Percentiles rank a stretch among this genome's conserved stretches.
Evolutionary conservation across 2,888 invertebrate species (phyloP).

Genomic region (Suillia variegata): DNA sequence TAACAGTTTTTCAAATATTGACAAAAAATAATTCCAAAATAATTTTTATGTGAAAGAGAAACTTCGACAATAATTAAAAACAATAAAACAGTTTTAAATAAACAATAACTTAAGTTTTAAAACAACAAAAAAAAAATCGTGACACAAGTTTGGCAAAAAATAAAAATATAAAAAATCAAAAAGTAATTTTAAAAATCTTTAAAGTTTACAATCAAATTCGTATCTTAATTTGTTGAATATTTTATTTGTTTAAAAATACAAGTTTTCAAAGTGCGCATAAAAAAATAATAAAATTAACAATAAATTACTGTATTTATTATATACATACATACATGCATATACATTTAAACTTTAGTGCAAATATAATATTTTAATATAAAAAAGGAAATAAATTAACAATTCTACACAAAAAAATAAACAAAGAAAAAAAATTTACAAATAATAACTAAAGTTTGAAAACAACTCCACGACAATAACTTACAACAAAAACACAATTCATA

Average conservation of each 20-base stretch:
- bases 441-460: constrained; percentile 4
- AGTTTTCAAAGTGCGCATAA: constrained; percentile 18
- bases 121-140: constrained; percentile 1
- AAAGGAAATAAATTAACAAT: constrained; percentile 26
- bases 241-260: background rate
- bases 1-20: too few species aligned
- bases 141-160: background rate
- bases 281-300: constrained; percentile 16
- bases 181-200: background rate
- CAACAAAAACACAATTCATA: too few species aligned
- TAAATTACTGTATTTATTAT: background rate
- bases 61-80: constrained; percentile 7
- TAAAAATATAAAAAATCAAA: background rate
- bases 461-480: constrained; percentile 10
- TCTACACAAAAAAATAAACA: background rate
- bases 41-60: too few species aligned
- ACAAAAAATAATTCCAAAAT: too few species aligned
- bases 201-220: background rate
- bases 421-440: background rate
- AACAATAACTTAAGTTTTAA: constrained; percentile 8
- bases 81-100: constrained; percentile 9
- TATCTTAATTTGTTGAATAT: background rate
- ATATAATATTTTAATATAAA: constrained; percentile 4
- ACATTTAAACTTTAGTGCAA: too few species aligned
- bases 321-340: too few species aligned